A percentile compares a stretch with the other conserved stretches of the same genome.
Conservation (phyloP, 2,888 invertebrate genomes). For the Pardosa pseudoannulata region DNA sequence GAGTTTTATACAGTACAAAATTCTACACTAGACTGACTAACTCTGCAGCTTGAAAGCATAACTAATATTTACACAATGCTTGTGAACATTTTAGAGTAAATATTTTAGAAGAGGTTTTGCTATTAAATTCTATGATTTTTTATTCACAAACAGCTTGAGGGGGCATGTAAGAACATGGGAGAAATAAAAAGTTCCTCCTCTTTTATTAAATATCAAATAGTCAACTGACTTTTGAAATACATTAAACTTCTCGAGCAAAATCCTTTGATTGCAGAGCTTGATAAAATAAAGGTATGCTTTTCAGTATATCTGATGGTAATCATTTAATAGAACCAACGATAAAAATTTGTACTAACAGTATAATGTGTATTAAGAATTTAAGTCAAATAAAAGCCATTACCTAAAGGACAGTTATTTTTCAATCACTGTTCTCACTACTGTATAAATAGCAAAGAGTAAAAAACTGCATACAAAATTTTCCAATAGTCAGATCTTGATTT, state of each 20-base stretch:
- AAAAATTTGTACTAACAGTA: too few relatives aligned
- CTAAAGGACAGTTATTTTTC: too few relatives aligned
- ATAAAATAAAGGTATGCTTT: too few relatives aligned
- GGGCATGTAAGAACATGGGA: background rate
- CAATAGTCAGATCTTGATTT: too few relatives aligned
- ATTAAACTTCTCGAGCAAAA: background rate
- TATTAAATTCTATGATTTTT: background rate
- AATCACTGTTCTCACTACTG: too few relatives aligned
- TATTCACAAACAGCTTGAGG: background rate
- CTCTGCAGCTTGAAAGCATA: conserved; percentile 12
- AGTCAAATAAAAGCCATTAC: too few relatives aligned
- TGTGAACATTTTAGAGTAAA: background rate
- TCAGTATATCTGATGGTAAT: too few relatives aligned
- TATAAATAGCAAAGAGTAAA: too few relatives aligned
- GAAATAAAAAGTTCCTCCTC: background rate
- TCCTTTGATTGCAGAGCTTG: background rate
- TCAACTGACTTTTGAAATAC: background rate
- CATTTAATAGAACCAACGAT: too few relatives aligned
- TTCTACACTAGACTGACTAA: conserved; percentile 21
- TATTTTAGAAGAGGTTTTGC: background rate
- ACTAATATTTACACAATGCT: background rate
- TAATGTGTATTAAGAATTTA: too few relatives aligned
- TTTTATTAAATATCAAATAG: background rate
- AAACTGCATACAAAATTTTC: too few relatives aligned
- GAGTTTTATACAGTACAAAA: conserved; percentile 37